Evolutionary conservation across 1,140 invertebrate species (phyloP).

Genomic region (Zaprionus nigranus): DNA sequence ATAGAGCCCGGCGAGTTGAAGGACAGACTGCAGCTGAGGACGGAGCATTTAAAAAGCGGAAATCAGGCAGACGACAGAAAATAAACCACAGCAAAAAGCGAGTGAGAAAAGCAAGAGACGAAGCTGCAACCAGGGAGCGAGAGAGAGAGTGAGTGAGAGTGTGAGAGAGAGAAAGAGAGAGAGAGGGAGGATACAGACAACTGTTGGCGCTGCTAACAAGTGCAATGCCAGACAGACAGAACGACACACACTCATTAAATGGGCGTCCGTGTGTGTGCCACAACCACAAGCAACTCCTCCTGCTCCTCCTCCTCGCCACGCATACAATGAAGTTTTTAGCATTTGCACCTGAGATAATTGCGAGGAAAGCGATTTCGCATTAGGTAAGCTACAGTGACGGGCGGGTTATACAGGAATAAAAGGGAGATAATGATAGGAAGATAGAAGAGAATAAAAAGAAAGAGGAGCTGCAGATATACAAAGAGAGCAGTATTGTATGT

Average conservation of each 20-base stretch:
- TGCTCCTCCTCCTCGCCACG: constrained; percentile 5
- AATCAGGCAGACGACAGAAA: constrained; percentile 79
- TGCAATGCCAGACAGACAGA: constrained; percentile 35
- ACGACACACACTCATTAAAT: constrained; percentile 9
- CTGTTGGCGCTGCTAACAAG: constrained; percentile 28
- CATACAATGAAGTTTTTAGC: constrained; percentile 9
- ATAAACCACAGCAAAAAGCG: constrained; percentile 42
- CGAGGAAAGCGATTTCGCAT: constrained; percentile 46
- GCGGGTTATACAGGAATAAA: neutral
- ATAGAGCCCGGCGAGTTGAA: constrained; percentile 38
- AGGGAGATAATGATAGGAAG: neutral
- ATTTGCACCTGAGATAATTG: constrained; percentile 31
- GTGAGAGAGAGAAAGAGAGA: constrained; percentile 1
- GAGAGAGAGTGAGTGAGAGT: neutral
- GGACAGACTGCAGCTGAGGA: constrained; percentile 48
- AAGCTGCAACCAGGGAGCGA: neutral
- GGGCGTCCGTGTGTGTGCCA: constrained; percentile 1
- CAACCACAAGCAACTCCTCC: neutral
- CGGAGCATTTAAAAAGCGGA: constrained; percentile 79
- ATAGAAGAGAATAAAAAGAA: neutral
- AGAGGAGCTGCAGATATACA: neutral
- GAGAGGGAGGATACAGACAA: neutral
- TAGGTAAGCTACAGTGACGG: neutral
- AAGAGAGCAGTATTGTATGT: neutral
- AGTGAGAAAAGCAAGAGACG: neutral